Evolutionary conservation across 2,888 invertebrate genomes (phyloP), one percentile per base, ranked within the genome.

Genomic region (Hesperia comma): DNA sequence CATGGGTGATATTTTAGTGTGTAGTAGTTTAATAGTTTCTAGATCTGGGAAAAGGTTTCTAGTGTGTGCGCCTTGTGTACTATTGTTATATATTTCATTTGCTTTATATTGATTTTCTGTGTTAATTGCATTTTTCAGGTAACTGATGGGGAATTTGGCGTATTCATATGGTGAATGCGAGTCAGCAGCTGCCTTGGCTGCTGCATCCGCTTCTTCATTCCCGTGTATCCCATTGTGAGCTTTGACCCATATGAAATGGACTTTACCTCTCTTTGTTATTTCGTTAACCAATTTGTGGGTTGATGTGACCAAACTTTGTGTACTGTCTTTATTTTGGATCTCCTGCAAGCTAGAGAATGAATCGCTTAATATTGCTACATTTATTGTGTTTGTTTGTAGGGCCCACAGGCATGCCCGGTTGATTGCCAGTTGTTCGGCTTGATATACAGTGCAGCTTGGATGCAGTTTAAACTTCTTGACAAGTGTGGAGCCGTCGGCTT

Each of bases 391-490:
- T 51, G 12, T 54, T 62, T 15, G 7, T 6, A 26, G 0, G 1
- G 37, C 32, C 58, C 63, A 63, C 0, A 7, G 1, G 37, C 54
- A 60, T 12, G 54, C 51, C 0, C 60, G 17, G 10, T 40, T 7
- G 1, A 64, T 64, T 0, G 63, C 63, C 17, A 51, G 8, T 4
- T 56, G 19, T 21, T 68, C 63, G 0, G 68, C 68, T 17, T 68
- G 63, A 49, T 17, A 61, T 5, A 51, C 33, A 17, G 63, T 46
- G 33, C 63, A 64, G 6, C 37, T 46, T 6, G 21, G n/a, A 15
- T 68, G 67, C 6, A 63, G 17, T 56, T 63, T 63, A 12, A 63
- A 56, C 8, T 63, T 63, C 8, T 63, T 63, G 19, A n/a, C 17
- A 1, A 33, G 8, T n/a, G 2, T 10, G 4, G 10, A 6, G 0